Conservation (phyloP, 2,888 invertebrate species). For the Therioaphis trifolii region DNA sequence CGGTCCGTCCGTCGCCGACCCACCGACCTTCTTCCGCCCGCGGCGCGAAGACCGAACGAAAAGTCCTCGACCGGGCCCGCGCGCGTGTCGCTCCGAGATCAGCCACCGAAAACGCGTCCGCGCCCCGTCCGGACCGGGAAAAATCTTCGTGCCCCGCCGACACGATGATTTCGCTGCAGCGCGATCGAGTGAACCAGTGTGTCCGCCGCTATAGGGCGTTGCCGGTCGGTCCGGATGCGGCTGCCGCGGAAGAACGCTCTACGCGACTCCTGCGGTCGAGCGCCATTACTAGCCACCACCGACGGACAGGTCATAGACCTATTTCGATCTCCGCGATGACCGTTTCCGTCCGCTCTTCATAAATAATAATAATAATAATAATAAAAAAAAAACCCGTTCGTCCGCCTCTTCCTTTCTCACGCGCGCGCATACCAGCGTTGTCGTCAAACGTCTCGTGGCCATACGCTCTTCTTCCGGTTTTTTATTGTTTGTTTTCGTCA, state of each 20-base stretch:
- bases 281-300: not conserved
- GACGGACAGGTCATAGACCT: conserved; percentile 39
- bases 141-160: no score
- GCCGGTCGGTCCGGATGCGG: no score
- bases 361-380: no score
- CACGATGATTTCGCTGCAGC: no score
- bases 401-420: conserved; percentile 35
- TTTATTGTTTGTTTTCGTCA: not conserved
- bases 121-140: no score
- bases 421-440: conserved; percentile 7
- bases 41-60: no score
- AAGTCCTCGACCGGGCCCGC: no score
- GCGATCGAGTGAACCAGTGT: no score
- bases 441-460: not conserved
- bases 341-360: conserved; percentile 25
- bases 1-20: not conserved
- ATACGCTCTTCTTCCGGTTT: conserved; percentile 31
- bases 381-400: conserved; percentile 37
- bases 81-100: not conserved
- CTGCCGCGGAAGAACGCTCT: no score
- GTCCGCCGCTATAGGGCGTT: no score
- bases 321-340: conserved; percentile 15
- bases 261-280: not conserved
- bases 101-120: no score
- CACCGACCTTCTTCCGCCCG: conserved; percentile 25